phyloP scores from a whole-genome alignment of 2,797 vertebrate species.

The Distichodus sexfasciatus region DNA sequence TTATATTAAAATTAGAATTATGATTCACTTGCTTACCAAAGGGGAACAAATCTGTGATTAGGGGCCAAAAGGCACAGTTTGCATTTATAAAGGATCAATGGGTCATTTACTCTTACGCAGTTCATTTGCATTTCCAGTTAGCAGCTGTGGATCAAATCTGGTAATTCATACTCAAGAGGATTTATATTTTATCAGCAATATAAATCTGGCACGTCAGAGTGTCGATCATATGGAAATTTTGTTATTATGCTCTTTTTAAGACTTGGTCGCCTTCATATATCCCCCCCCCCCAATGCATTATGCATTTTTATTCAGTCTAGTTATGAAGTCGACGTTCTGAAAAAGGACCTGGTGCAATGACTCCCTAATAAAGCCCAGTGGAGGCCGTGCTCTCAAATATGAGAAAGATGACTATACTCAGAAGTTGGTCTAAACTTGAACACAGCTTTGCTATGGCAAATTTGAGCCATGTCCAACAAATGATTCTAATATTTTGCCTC shows the following conservation, averaged over 20 bases:
- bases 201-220: neutral
- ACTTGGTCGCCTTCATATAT: neutral
- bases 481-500: conserved; percentile 7
- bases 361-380: neutral
- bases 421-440: neutral
- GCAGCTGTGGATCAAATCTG: neutral
- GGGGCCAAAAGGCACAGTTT: conserved; percentile 29
- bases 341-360: neutral
- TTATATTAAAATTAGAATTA: conserved; percentile 14
- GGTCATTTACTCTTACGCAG: conserved; percentile 23
- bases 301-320: neutral
- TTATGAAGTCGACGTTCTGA: neutral
- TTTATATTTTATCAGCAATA: neutral
- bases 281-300: neutral
- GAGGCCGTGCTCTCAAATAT: neutral
- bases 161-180: conserved; percentile 3
- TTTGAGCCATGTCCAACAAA: neutral
- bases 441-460: neutral
- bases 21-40: conserved; percentile 13
- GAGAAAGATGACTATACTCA: neutral
- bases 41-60: conserved; percentile 41
- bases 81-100: conserved; percentile 33
- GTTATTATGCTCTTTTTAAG: neutral
- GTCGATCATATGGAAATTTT: neutral
- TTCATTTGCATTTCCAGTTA: conserved; percentile 22